Conservation (phyloP, 2,797 vertebrate species). For the Carduelis carduelis region DNA sequence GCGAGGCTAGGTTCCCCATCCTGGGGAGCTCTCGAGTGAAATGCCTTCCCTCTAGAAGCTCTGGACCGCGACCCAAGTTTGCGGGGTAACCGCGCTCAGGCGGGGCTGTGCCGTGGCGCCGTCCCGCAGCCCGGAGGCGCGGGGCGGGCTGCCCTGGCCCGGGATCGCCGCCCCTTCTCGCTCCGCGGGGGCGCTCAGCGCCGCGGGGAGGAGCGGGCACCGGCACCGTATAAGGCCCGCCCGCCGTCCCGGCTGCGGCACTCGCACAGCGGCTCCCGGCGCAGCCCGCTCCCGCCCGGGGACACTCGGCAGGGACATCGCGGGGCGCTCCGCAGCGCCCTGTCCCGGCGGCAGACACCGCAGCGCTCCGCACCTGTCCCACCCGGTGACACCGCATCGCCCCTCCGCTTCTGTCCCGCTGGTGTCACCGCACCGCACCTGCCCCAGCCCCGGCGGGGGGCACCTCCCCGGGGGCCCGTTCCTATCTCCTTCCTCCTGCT, state of each 20-base stretch:
- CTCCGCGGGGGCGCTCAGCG: neutral
- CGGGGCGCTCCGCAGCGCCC: neutral
- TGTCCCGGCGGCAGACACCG: accelerated
- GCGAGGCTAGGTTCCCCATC: neutral
- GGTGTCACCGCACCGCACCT: neutral
- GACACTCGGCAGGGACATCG: neutral
- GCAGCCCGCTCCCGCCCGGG: accelerated
- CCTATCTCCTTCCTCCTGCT: neutral
- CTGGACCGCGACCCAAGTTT: neutral
- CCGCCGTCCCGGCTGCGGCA: neutral
- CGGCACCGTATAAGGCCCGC: neutral
- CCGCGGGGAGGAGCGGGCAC: conserved; percentile 21
- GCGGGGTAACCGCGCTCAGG: neutral
- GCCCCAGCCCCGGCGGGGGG: too few relatives aligned
- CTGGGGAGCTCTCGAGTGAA: neutral
- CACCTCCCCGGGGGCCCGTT: neutral
- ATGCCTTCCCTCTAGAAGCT: neutral
- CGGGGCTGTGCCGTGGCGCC: neutral
- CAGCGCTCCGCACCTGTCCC: neutral
- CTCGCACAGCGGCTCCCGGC: neutral
- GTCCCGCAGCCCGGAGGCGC: neutral
- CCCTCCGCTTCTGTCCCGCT: too few relatives aligned
- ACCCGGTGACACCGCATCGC: too few relatives aligned
- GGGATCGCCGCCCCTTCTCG: neutral
- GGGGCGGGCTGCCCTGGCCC: neutral